Evolutionary conservation across 2,113 vertebrate species (phyloP), one percentile per base, ranked within the genome.

Genomic region (Coturnix japonica): DNA sequence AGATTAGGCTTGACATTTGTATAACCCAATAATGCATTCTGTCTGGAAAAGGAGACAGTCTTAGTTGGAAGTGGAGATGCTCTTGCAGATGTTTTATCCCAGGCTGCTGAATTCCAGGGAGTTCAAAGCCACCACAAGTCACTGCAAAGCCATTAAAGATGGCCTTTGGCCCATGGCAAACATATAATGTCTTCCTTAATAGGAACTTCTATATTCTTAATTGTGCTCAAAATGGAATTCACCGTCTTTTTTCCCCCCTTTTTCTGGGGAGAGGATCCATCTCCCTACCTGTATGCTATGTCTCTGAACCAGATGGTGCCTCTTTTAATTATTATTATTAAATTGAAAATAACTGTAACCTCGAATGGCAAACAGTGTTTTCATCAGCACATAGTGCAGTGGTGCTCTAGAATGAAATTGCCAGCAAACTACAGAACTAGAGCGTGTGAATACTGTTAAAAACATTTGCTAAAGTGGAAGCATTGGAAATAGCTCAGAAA

Each of bases 351-450:
- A 57, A 77, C 39, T 71, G 23, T 87, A 89, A 91, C 71, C 72
- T 80, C 49, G 25, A 72, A 47, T 59, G 65, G 78, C 80, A 87
- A 94, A 81, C 91, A 91, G 26, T 85, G 82, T 77, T 92, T 96
- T 91, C 70, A 81, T 81, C 79, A 92, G 75, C 69, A 21, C 56
- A 71, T 26, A 71, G 57, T 11, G 9, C 70, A 51, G 8, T 66
- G 54, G 83, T 96, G 86, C 41, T 91, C 22, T 87, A 93, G 86
- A 94, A 87, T 94, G 87, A 94, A 96, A 94, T 91, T 94, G 91
- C 85, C 89, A 69, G 63, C 8, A 3, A 78, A 65, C 61, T 57
- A 10, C 59, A 74, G 79, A 61, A n/a, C 56, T 41, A 41, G 79
- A 85, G 85, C 80, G 86, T 83, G 76, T 85, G 90, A 95, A 87